These are phyloP conservation scores for Harpalus rubripes DNA, from an alignment of 2,888 invertebrate species.

Conservation along the genomic window DNA sequence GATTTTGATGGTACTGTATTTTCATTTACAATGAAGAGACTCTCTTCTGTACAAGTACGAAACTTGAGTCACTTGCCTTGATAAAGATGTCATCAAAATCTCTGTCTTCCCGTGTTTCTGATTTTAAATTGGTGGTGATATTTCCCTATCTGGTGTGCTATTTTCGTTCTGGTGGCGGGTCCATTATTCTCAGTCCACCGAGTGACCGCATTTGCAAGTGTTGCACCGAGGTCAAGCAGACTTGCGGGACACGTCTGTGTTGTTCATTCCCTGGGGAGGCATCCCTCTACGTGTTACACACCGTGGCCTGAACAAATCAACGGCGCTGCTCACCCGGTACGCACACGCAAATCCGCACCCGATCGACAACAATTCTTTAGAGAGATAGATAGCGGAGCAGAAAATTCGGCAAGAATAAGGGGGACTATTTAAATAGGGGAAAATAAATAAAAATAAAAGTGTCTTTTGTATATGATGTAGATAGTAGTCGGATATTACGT, in stretches of 20 bases:
- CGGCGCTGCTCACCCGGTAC: conserved; percentile 67
- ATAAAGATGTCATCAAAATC: too few relatives aligned
- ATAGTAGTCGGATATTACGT: too few relatives aligned
- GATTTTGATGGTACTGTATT: too few relatives aligned
- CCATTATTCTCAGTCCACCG: background rate
- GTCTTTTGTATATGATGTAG: too few relatives aligned
- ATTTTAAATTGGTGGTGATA: too few relatives aligned
- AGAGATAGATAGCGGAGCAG: background rate
- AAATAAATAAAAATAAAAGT: too few relatives aligned
- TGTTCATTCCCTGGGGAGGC: conserved; percentile 62
- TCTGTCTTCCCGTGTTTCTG: too few relatives aligned
- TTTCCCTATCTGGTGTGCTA: too few relatives aligned
- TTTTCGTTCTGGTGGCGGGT: background rate
- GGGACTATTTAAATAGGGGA: background rate
- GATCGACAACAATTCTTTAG: background rate
- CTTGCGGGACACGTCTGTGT: conserved; percentile 45
- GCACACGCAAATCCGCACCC: conserved; percentile 39
- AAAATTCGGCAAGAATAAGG: conserved; percentile 1
- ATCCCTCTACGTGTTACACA: conserved; percentile 67
- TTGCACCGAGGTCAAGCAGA: conserved; percentile 31
- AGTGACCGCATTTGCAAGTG: conserved; percentile 17
- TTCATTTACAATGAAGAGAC: too few relatives aligned
- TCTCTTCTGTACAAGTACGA: too few relatives aligned
- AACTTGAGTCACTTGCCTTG: too few relatives aligned
- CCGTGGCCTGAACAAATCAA: conserved; percentile 67